Conservation (phyloP, 2,797 vertebrate species). For the Delichon dasypus region DNA sequence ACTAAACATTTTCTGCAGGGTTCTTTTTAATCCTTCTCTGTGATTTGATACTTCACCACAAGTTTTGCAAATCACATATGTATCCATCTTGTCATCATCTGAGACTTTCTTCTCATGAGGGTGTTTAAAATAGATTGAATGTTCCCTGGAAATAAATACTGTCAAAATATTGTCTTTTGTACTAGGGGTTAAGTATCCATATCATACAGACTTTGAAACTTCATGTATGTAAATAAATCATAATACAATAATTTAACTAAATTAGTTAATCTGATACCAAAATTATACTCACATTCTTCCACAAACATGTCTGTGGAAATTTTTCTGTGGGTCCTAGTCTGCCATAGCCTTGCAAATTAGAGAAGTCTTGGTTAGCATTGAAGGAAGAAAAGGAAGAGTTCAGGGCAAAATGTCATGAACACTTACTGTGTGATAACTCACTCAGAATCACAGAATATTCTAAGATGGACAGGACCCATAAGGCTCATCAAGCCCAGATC, state of each 20-base stretch:
- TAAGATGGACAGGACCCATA: neutral
- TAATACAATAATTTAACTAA: neutral
- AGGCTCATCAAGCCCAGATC: neutral
- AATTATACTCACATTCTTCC: neutral
- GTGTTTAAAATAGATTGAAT: neutral
- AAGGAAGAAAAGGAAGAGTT: neutral
- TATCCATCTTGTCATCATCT: neutral
- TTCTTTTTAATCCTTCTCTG: neutral
- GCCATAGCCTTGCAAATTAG: neutral
- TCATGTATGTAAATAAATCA: neutral
- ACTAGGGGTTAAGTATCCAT: neutral
- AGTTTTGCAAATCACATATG: neutral
- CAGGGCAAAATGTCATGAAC: rapidly evolving
- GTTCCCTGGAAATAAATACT: neutral
- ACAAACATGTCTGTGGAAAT: neutral
- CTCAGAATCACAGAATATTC: neutral
- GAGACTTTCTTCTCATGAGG: neutral
- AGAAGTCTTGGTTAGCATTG: neutral
- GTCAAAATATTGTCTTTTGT: neutral
- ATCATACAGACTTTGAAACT: neutral
- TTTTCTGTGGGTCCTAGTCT: neutral
- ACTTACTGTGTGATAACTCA: neutral
- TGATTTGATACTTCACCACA: neutral
- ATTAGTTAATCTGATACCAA: neutral
- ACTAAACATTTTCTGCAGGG: neutral